Percentiles rank a stretch among this genome's conserved stretches.
These are phyloP conservation scores for Diloba caeruleocephala DNA, from an alignment of 2,888 invertebrate species.

Conservation along the genomic window DNA sequence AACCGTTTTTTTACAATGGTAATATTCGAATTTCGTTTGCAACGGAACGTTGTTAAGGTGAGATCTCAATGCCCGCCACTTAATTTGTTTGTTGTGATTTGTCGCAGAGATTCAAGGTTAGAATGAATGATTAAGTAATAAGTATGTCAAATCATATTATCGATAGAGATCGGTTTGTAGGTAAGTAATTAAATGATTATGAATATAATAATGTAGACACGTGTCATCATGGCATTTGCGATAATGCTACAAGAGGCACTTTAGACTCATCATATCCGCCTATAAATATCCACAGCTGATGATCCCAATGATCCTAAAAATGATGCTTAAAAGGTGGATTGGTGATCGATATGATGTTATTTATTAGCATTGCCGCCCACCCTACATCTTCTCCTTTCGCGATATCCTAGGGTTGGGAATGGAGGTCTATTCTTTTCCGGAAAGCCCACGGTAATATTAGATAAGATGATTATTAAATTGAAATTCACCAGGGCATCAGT, in stretches of 20 bases:
- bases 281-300: too few species aligned
- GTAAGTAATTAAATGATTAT: conserved; percentile 18
- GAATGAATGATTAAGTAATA: conserved; percentile 20
- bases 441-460: too few species aligned
- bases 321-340: too few species aligned
- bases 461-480: too few species aligned
- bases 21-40: conserved; percentile 29
- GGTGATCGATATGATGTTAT: too few species aligned
- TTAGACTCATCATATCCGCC: too few species aligned
- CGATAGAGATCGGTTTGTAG: not conserved
- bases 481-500: conserved; percentile 4
- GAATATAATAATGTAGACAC: conserved; percentile 8
- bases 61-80: conserved; percentile 24
- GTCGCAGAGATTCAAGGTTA: conserved; percentile 30
- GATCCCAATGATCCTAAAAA: too few species aligned
- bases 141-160: conserved; percentile 12
- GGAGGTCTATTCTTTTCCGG: too few species aligned
- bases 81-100: conserved; percentile 7
- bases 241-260: conserved; percentile 15
- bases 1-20: conserved; percentile 11
- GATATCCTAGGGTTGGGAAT: too few species aligned
- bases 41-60: conserved; percentile 33
- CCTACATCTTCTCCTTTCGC: too few species aligned
- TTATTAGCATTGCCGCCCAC: too few species aligned
- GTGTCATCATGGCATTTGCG: conserved; percentile 21